Percentiles rank a stretch among this genome's conserved stretches.
phyloP scores from a whole-genome alignment of 2,888 invertebrate genomes.

The Zootermopsis nevadensis region DNA sequence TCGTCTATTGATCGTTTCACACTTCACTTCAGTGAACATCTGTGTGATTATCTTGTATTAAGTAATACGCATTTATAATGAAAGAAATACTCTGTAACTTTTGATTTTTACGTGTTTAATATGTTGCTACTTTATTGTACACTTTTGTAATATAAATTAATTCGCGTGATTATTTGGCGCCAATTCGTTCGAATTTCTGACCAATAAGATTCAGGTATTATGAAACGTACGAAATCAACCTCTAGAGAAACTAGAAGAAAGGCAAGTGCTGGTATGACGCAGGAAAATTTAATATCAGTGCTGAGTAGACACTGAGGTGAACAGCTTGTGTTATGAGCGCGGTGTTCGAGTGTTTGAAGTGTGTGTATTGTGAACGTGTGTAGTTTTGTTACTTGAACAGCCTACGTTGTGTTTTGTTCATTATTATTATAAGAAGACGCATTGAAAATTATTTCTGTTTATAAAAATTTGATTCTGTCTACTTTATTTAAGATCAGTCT shows the following conservation, averaged over 20 bases:
- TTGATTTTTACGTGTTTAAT: background rate
- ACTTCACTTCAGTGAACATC: background rate
- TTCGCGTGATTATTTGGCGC: background rate
- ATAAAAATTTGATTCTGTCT: background rate
- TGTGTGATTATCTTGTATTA: background rate
- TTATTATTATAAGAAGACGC: background rate
- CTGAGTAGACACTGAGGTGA: background rate
- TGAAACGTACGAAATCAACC: background rate
- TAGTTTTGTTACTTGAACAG: background rate
- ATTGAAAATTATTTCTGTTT: background rate
- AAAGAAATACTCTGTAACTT: background rate
- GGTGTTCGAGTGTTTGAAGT: background rate
- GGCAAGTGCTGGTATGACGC: background rate
- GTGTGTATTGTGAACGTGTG: background rate
- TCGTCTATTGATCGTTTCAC: background rate
- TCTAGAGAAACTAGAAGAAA: background rate
- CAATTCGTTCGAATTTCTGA: background rate
- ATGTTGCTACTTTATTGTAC: background rate
- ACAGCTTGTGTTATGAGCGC: background rate
- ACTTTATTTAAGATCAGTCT: no score
- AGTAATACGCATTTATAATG: background rate
- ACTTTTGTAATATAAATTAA: background rate
- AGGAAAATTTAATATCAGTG: background rate
- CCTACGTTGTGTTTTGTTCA: background rate
- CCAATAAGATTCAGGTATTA: conserved; percentile 10